Evolutionary conservation across 2,113 vertebrate genomes (phyloP), one percentile per base, ranked within the genome.

Genomic region (Catagonus wagneri): DNA sequence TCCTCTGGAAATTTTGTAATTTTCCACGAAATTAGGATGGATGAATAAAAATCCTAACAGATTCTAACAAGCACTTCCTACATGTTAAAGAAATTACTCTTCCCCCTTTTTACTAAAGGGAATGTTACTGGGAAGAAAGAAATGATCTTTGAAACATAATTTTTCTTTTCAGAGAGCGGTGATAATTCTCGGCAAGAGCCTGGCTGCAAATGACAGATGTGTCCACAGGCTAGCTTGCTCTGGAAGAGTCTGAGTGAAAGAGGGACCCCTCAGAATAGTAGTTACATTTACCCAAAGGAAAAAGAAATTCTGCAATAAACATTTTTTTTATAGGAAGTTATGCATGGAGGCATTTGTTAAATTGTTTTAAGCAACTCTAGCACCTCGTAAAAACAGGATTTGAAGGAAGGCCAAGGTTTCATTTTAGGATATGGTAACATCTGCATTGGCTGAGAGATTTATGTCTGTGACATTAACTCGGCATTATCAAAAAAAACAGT

Each of bases 371-470:
- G 97, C 96, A 97, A 97, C 94, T 95, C 12, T 54, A 83, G 81
- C 71, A 91, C 66, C 96, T 97, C 97, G 96, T 97, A 32, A 94
- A 98, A 97, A 97, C n/a, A 97, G 89, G 44, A 97, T 98, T 96
- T 93, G 75, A 92, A 94, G 91, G 95, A 0, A 34, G 92, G 71
- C 86, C 96, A 74, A 93, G 65, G 58, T 96, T 98, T 97, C 80
- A 71, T 98, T 98, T 97, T 79, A 78, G 94, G 98, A 69, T 20
- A 71, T 81, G 94, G 97, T 97, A 97, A 97, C 93, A 98, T 99
- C 98, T 98, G 97, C 96, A 97, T 98, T 98, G 99, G 97, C 96
- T 99, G 98, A 98, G 98, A 99, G 99, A 99, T 99, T 99, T 99
- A 99, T 99, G 98, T 98, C 89, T 84, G 97, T 98, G 98, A 98